phyloP scores from a whole-genome alignment of 2,888 invertebrate genomes.

The Cryptops parisi region DNA sequence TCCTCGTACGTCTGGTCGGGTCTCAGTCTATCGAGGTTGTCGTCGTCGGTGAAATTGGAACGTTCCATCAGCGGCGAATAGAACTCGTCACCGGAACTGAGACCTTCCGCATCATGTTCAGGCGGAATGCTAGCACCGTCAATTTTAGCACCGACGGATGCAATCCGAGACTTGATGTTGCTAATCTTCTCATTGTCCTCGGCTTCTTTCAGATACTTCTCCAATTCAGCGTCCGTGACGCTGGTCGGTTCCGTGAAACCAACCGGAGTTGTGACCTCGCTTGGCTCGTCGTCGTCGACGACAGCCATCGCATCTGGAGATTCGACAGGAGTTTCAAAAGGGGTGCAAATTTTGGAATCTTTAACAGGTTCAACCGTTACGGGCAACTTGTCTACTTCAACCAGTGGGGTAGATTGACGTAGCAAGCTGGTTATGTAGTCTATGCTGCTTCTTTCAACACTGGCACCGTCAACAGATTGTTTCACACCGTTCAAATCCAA shows the following conservation, averaged over 20 bases:
- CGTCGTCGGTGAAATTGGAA: neutral
- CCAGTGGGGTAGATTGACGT: too few relatives aligned
- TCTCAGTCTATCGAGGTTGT: too few relatives aligned
- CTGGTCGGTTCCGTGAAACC: conserved; percentile 28
- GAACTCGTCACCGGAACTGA: conserved; percentile 1
- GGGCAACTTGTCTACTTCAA: too few relatives aligned
- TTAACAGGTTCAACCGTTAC: too few relatives aligned
- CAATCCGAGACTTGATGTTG: neutral
- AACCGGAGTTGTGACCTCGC: neutral
- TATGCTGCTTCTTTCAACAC: too few relatives aligned
- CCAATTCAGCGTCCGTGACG: conserved; percentile 28
- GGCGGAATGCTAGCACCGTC: neutral
- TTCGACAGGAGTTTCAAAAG: too few relatives aligned
- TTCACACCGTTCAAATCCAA: too few relatives aligned
- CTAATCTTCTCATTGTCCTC: conserved; percentile 30
- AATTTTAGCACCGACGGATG: neutral
- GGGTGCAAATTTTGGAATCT: too few relatives aligned
- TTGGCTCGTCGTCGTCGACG: neutral
- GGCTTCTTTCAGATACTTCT: conserved; percentile 29
- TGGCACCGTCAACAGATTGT: too few relatives aligned
- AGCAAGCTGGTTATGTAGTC: too few relatives aligned
- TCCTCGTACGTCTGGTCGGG: neutral
- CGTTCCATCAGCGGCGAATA: neutral
- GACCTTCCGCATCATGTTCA: neutral
- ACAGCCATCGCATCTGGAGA: too few relatives aligned